Evolutionary conservation across 2,797 vertebrate genomes (phyloP).

Genomic region (Chiroxiphia lanceolata): DNA sequence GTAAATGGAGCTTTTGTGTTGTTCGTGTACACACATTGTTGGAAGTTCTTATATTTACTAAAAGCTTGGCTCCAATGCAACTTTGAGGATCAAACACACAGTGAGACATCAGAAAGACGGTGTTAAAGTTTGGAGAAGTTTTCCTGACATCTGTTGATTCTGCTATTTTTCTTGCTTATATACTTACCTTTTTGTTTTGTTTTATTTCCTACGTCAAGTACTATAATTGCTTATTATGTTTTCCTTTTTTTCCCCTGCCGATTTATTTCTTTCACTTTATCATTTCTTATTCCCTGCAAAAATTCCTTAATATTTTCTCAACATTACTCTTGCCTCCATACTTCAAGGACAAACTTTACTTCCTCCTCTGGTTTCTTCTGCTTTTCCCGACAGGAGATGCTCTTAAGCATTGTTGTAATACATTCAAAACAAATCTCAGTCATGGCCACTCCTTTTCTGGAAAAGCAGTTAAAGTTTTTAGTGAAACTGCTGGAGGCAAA

Average conservation of each 20-base stretch:
- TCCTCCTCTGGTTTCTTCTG: not conserved
- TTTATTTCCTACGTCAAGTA: not conserved
- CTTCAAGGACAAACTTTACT: not conserved
- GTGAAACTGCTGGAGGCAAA: not conserved
- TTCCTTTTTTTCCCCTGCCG: not conserved
- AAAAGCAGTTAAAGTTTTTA: constrained; percentile 6
- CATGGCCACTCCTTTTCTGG: not conserved
- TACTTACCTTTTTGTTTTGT: not conserved
- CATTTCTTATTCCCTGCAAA: not conserved
- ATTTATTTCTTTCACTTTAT: not conserved
- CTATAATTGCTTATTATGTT: not conserved
- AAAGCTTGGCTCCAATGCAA: not conserved
- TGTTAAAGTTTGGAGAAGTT: not conserved
- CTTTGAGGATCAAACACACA: not conserved
- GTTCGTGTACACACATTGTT: not conserved
- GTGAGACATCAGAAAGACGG: not conserved
- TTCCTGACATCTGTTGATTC: not conserved
- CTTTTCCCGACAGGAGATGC: not conserved
- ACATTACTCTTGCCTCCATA: not conserved
- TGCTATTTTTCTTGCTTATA: not conserved
- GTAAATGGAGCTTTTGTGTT: not conserved
- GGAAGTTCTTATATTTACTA: not conserved
- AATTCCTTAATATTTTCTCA: not conserved
- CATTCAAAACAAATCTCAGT: not conserved
- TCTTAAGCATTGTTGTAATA: not conserved